These are phyloP conservation scores for Syrmaticus mikado DNA, from an alignment of 2,113 vertebrate species.

Conservation along the genomic window DNA sequence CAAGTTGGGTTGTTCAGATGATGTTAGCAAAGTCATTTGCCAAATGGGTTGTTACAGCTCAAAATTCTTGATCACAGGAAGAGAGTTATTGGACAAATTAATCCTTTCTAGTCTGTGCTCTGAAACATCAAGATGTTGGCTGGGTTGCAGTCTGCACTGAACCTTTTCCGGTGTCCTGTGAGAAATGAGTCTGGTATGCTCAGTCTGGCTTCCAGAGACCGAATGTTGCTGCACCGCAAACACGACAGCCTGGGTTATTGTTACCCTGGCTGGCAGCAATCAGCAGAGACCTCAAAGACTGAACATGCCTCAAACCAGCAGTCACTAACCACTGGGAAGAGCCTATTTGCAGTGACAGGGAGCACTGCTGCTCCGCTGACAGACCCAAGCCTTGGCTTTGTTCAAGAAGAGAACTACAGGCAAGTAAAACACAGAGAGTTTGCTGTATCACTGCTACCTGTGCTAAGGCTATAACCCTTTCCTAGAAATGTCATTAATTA, in stretches of 20 bases:
- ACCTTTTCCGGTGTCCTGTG: slow-evolving; percentile 39
- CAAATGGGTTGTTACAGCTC: slow-evolving; percentile 16
- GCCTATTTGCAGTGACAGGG: background rate
- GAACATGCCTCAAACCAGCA: background rate
- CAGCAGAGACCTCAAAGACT: slow-evolving; percentile 3
- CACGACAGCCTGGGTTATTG: slow-evolving; percentile 3
- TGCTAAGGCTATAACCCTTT: background rate
- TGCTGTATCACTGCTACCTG: background rate
- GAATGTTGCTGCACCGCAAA: slow-evolving; percentile 40
- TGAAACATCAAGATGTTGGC: slow-evolving; percentile 35
- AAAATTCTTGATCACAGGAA: slow-evolving; percentile 30
- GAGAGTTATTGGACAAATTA: slow-evolving; percentile 40
- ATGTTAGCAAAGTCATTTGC: background rate
- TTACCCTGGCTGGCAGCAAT: background rate
- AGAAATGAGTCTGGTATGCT: slow-evolving; percentile 57
- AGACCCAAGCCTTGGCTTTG: background rate
- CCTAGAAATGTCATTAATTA: slow-evolving; percentile 29
- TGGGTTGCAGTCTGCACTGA: slow-evolving; percentile 5
- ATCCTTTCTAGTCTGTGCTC: slow-evolving; percentile 38
- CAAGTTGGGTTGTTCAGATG: background rate
- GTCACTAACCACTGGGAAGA: background rate
- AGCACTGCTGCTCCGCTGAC: background rate
- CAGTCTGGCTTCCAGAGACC: slow-evolving; percentile 11
- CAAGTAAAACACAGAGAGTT: background rate
- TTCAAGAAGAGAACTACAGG: background rate